Evolutionary conservation across 2,888 invertebrate species (phyloP).

Genomic region (Oscheius sp.): DNA sequence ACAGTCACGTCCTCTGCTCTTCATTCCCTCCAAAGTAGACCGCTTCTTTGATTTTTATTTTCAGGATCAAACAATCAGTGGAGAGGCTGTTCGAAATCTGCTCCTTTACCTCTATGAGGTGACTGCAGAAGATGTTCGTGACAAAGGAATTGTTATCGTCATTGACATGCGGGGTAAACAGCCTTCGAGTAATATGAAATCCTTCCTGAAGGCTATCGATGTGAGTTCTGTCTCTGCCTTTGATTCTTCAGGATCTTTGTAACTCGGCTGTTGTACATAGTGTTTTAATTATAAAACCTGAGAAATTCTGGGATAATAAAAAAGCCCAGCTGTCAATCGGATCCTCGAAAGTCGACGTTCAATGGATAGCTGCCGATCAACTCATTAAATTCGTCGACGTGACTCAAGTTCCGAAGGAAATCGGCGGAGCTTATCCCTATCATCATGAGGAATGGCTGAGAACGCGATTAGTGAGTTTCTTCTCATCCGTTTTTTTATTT

Average conservation of each 20-base stretch:
- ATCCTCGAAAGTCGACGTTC: conserved; percentile 78
- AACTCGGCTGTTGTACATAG: conserved; percentile 81
- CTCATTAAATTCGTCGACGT: conserved; percentile 91
- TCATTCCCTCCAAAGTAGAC: conserved; percentile 26
- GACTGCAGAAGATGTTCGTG: conserved; percentile 86
- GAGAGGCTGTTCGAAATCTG: conserved; percentile 36
- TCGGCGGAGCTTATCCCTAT: conserved; percentile 87
- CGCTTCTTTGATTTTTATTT: not conserved
- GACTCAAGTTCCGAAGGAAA: conserved; percentile 88
- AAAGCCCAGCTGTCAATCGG: conserved; percentile 77
- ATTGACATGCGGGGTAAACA: conserved; percentile 94
- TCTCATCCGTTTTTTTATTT: not conserved
- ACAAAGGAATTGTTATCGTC: conserved; percentile 90
- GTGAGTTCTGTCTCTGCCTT: conserved; percentile 59
- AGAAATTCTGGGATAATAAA: conserved; percentile 99
- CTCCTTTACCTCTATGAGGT: conserved; percentile 81
- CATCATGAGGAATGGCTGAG: conserved; percentile 98
- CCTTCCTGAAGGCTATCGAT: conserved; percentile 87
- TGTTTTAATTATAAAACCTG: conserved; percentile 96
- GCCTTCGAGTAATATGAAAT: conserved; percentile 95
- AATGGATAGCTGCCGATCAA: conserved; percentile 94
- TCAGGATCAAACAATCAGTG: conserved; percentile 26
- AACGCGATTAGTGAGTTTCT: conserved; percentile 78
- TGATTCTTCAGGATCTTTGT: conserved; percentile 86
- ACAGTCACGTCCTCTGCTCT: conserved; percentile 34